A percentile compares a stretch with the other conserved stretches of the same genome.
phyloP scores from a whole-genome alignment of 2,113 vertebrate species.

The Dipodomys merriami region DNA sequence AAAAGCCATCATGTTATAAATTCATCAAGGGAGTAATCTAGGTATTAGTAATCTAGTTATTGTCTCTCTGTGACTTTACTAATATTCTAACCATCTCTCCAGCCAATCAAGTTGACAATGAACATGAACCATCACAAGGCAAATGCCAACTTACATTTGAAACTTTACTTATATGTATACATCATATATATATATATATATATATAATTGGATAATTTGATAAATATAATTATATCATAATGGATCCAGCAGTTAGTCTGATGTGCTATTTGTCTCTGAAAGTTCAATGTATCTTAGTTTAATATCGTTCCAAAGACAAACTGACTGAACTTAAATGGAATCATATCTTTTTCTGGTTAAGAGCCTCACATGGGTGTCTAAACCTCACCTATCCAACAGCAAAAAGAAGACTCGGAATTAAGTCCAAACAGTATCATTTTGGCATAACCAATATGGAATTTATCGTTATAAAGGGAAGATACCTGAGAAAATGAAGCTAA shows the following conservation, averaged over 20 bases:
- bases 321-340: not conserved
- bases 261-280: not conserved
- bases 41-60: too few species aligned
- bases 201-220: not conserved
- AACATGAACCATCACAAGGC: not conserved
- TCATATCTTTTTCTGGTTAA: not conserved
- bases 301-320: not conserved
- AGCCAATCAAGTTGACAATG: too few species aligned
- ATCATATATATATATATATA: conserved; percentile 18
- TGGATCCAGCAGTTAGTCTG: not conserved
- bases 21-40: too few species aligned
- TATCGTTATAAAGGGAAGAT: conserved; percentile 33
- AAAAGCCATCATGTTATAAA: too few species aligned
- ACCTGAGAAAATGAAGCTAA: conserved; percentile 58
- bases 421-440: conserved; percentile 37
- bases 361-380: not conserved
- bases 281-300: not conserved
- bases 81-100: too few species aligned
- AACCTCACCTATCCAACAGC: not conserved
- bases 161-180: not conserved
- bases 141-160: not conserved
- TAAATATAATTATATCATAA: not conserved
- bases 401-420: conserved; percentile 3
- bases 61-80: too few species aligned
- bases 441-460: conserved; percentile 17